Evolutionary conservation across 1,140 invertebrate species (phyloP).

Genomic region (Drosophila gunungcola): DNA sequence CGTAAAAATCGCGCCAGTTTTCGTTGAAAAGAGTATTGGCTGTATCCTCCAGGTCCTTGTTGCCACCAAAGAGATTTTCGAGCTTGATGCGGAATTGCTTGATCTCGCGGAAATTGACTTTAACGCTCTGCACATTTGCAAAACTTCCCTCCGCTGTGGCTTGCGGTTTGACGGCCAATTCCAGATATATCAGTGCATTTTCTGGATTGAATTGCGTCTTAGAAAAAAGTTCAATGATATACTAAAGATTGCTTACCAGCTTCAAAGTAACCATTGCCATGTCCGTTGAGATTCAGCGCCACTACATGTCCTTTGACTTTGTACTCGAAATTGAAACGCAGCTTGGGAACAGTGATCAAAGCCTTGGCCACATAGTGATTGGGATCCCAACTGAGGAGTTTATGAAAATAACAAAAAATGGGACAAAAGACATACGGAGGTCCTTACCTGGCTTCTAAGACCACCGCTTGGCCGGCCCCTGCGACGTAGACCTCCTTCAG

Average conservation of each 20-base stretch:
- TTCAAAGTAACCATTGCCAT: slow-evolving; percentile 88
- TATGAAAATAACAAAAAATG: not conserved
- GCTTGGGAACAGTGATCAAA: slow-evolving; percentile 86
- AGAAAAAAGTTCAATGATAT: not conserved
- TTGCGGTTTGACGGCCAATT: slow-evolving; percentile 86
- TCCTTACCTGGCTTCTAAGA: slow-evolving; percentile 52
- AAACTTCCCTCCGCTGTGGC: slow-evolving; percentile 86
- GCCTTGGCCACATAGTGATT: slow-evolving; percentile 27
- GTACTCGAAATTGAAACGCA: slow-evolving; percentile 89
- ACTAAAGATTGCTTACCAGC: slow-evolving; percentile 85
- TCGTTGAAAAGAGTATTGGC: slow-evolving; percentile 69
- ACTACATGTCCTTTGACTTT: slow-evolving; percentile 89
- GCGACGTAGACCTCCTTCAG: slow-evolving; percentile 53
- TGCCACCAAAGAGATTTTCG: slow-evolving; percentile 63
- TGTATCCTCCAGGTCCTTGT: slow-evolving; percentile 69
- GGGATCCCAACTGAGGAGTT: slow-evolving; percentile 42
- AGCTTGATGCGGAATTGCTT: slow-evolving; percentile 66
- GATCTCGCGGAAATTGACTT: slow-evolving; percentile 53
- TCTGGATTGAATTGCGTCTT: slow-evolving; percentile 74
- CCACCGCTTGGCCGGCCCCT: slow-evolving; percentile 32
- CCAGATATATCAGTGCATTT: slow-evolving; percentile 86
- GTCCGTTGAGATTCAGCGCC: slow-evolving; percentile 88
- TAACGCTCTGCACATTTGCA: slow-evolving; percentile 86
- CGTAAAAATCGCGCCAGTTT: slow-evolving; percentile 70
- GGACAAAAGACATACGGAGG: too few relatives aligned